Evolutionary conservation across 1,140 invertebrate genomes (phyloP).

Genomic region (Trachymyrmex cornetzi): DNA sequence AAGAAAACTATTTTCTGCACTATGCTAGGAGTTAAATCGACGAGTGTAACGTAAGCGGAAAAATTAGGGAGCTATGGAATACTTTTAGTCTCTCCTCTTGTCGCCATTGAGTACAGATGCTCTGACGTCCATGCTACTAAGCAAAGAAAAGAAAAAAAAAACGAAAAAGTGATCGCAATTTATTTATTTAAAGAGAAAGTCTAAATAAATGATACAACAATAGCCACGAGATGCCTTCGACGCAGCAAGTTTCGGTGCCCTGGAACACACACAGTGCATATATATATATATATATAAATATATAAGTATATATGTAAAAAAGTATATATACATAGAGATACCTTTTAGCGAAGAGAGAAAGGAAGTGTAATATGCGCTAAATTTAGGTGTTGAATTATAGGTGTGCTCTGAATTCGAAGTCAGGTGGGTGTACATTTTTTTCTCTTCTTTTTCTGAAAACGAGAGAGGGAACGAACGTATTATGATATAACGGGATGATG

Average conservation of each 20-base stretch:
- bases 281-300: conserved; percentile 17
- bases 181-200: conserved; percentile 81
- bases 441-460: background rate
- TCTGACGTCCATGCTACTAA: conserved; percentile 82
- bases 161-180: conserved; percentile 75
- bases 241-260: conserved; percentile 82
- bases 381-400: conserved; percentile 66
- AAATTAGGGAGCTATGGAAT: conserved; percentile 59
- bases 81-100: conserved; percentile 70
- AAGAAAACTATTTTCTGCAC: conserved; percentile 83
- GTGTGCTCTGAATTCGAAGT: conserved; percentile 49
- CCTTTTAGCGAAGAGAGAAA: conserved; percentile 45
- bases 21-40: conserved; percentile 68
- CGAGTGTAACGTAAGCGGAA: conserved; percentile 38
- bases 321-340: conserved; percentile 52
- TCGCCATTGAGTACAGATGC: conserved; percentile 74
- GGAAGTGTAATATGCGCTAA: conserved; percentile 45
- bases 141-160: conserved; percentile 58
- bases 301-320: conserved; percentile 47
- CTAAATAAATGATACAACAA: conserved; percentile 81
- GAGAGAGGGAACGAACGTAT: background rate
- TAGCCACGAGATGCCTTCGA: conserved; percentile 85
- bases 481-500: conserved; percentile 28
- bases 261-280: conserved; percentile 68
- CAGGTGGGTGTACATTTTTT: conserved; percentile 29